Conservation (phyloP, 2,888 invertebrate genomes). For the Andrena haemorrhoa region DNA sequence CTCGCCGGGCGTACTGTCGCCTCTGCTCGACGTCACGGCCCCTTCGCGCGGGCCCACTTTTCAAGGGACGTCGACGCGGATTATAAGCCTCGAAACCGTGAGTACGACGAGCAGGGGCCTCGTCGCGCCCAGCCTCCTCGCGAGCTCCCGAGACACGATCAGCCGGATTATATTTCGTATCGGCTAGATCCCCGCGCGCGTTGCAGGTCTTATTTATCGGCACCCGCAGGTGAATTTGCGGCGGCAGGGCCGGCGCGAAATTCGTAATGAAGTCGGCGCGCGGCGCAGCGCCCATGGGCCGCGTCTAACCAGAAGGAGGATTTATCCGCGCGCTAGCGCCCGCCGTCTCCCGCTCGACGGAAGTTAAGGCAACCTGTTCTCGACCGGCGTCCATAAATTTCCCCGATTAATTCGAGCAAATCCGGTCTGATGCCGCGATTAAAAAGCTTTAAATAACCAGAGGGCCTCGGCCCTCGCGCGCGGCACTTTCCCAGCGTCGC, state of each 20-base stretch:
- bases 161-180: conserved; percentile 34
- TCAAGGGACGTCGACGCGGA: conserved; percentile 32
- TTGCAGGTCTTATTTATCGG: conserved; percentile 27
- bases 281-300: conserved; percentile 10
- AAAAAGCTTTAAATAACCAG: conserved; percentile 40
- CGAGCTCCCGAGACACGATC: conserved; percentile 14
- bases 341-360: conserved; percentile 10
- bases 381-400: conserved; percentile 46
- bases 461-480: neutral
- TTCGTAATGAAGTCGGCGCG: conserved; percentile 36
- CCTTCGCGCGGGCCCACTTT: conserved; percentile 35
- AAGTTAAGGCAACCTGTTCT: conserved; percentile 54
- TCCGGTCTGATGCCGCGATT: conserved; percentile 43
- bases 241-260: conserved; percentile 1
- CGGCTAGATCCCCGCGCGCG: conserved; percentile 37
- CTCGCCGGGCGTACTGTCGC: neutral
- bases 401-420: conserved; percentile 53
- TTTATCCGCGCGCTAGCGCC: conserved; percentile 25
- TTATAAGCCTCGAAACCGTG: conserved; percentile 38
- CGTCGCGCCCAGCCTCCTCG: conserved; percentile 8
- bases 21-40: neutral
- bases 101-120: conserved; percentile 41
- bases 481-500: neutral
- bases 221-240: conserved; percentile 29
- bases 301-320: conserved; percentile 27